These are phyloP conservation scores for Maconellicoccus hirsutus DNA, from an alignment of 1,140 invertebrate genomes.

Conservation along the genomic window DNA sequence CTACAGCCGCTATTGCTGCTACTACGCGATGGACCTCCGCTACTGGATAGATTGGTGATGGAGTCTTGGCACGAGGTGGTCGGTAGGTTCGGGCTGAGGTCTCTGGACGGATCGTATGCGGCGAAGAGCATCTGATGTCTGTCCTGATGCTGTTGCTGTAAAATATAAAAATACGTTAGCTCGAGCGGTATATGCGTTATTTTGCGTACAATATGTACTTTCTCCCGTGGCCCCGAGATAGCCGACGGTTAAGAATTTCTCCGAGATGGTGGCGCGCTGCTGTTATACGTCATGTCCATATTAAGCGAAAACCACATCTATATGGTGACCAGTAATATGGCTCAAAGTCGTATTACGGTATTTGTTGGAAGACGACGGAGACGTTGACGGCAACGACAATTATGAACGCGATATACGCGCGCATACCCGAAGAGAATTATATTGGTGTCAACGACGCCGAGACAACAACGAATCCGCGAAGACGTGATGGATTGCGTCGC, in stretches of 20 bases:
- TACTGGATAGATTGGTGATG: conserved; percentile 33
- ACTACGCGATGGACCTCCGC: conserved; percentile 33
- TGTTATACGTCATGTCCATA: neutral
- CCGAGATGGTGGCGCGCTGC: neutral
- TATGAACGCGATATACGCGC: no score
- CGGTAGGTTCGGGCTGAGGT: conserved; percentile 56
- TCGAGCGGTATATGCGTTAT: neutral
- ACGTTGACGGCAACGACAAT: neutral
- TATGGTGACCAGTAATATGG: neutral
- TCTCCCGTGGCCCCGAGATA: neutral
- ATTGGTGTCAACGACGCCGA: neutral
- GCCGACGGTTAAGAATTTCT: neutral
- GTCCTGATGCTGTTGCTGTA: conserved; percentile 38
- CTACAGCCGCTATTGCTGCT: conserved; percentile 32
- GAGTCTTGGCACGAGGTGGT: conserved; percentile 41
- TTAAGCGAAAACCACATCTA: neutral
- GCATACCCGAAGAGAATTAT: neutral
- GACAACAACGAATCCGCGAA: neutral
- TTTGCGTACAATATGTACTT: neutral
- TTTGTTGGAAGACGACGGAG: neutral
- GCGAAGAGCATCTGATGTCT: conserved; percentile 39
- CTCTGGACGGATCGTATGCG: conserved; percentile 54
- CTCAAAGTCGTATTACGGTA: conserved; percentile 8
- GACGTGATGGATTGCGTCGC: conserved; percentile 20
- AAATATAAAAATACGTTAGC: conserved; percentile 36